Evolutionary conservation across 2,797 vertebrate genomes (phyloP), one percentile per base, ranked within the genome.

Genomic region (Neostethus bicornis): DNA sequence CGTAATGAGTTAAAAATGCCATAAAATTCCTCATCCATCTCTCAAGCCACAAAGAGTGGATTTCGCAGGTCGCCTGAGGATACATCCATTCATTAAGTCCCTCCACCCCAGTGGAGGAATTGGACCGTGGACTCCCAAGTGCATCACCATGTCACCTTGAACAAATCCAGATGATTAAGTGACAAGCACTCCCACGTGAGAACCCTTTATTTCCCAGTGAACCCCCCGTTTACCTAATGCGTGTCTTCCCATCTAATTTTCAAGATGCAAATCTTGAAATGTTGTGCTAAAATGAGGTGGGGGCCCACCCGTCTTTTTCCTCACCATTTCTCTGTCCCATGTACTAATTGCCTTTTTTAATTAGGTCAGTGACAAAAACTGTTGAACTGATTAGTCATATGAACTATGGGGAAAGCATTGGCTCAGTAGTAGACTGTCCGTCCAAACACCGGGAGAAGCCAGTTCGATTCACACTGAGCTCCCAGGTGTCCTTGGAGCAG

Each of bases 331-430:
- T 64, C 73, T 52, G 52, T 65, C 72, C 65, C 71, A 62, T 73
- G 75, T 74, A 75, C 87, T 92, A 92, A 92, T 93, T 93, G 88
- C 87, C 85, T 92, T 91, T 90, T 85, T 89, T 92, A 92, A 93
- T 92, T 92, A 92, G 89, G 85, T 86, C 76, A 53, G 68, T 80
- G 87, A 89, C 85, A 88, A 89, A 92, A 90, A 92, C 87, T 83
- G 86, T 85, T 82, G 77, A 83, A 75, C 80, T 75, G 81, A 87
- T 87, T 83, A 85, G 79, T n/a, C n/a, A n/a, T n/a, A n/a, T n/a
- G n/a, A n/a, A n/a, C n/a, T n/a, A n/a, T n/a, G n/a, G n/a, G n/a
- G n/a, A n/a, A n/a, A n/a, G n/a, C n/a, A n/a, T n/a, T n/a, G n/a
- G n/a, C n/a, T n/a, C n/a, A n/a, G n/a, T n/a, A n/a, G n/a, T n/a